Base-by-base conservation (phyloP, 1,140 invertebrate species). In the Drosophila pectinifera region DNA sequence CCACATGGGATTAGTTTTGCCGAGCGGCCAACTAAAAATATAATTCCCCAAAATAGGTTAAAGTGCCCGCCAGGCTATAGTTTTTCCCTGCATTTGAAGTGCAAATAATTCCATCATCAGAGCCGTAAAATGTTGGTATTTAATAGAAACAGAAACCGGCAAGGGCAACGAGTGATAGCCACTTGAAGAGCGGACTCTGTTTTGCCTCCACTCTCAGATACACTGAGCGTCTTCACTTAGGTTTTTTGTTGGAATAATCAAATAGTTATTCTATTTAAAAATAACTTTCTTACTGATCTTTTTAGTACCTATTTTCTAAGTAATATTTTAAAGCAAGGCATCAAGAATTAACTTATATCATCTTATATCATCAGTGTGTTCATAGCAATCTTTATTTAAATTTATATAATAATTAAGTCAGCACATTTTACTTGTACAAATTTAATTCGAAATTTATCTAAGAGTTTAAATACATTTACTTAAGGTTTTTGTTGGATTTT, bases 31-130 rank as follows among this genome's bases (percentile, higher is more conserved):
- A 74, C 80, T 70, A 75, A 70, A 83, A 79, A 69, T 67, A 74
- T 70, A 57, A 39, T 57, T 41, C 34, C 46, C 42, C 38, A 28
- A 53, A 49, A 59, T 46, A 48, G 26, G 26, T 70, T 24, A 53
- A 65, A 68, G 64, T 31, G 61, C 26, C 64, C 59, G 13, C 20
- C 16, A 62, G 61, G 26, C 64, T 59, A 41, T 34, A 64, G 11
- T 51, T 39, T 34, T 65, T 69, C 56, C n/a, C 14, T 13, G 36
- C 43, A 48, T 72, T 68, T 53, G 46, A 89, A 80, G 84, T 89
- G 85, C 84, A 89, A 88, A 89, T 89, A 89, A 89, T 89, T 89
- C 84, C 58, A 90, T 89, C 84, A 90, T 84, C 84, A 59, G 53
- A n/a, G 6, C 43, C 46, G 34, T 59, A 56, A 18, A 43, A 31